These are phyloP conservation scores for Girardinus metallicus DNA, from an alignment of 2,797 vertebrate species.

Conservation along the genomic window DNA sequence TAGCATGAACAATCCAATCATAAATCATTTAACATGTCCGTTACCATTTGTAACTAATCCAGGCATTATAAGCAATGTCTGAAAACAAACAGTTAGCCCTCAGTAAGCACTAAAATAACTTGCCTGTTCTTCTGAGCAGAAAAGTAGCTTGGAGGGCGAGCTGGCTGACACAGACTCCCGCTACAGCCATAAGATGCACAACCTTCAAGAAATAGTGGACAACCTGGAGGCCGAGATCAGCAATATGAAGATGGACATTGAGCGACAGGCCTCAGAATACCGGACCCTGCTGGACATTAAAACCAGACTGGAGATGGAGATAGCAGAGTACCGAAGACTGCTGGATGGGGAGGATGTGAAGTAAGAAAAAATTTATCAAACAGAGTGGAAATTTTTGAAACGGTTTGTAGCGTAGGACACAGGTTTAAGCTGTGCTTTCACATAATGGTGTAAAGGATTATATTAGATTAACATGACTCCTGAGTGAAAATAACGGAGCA, in stretches of 20 bases:
- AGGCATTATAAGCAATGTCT: not conserved
- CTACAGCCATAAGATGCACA: slow-evolving; percentile 78
- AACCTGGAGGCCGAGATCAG: slow-evolving; percentile 75
- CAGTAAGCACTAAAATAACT: not conserved
- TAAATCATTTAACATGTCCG: not conserved
- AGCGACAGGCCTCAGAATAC: slow-evolving; percentile 79
- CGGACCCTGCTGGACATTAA: slow-evolving; percentile 82
- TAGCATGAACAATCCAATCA: not conserved
- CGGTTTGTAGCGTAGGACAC: not conserved
- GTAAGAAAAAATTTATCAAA: slow-evolving; percentile 55
- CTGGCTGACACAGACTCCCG: slow-evolving; percentile 83
- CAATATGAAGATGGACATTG: slow-evolving; percentile 71
- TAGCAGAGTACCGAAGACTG: slow-evolving; percentile 85
- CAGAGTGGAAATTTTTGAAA: not conserved
- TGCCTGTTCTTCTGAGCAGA: slow-evolving; percentile 71
- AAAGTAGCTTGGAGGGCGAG: slow-evolving; percentile 83
- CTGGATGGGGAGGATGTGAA: slow-evolving; percentile 78
- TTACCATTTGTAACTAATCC: not conserved
- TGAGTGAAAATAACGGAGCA: not conserved
- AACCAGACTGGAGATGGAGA: slow-evolving; percentile 85
- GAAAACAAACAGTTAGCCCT: slow-evolving; percentile 8
- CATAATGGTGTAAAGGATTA: not conserved
- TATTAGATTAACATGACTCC: not conserved
- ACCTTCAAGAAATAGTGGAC: slow-evolving; percentile 78
- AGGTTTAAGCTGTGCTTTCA: not conserved